These are phyloP conservation scores for Oplegnathus fasciatus DNA, from an alignment of 2,113 vertebrate species.

Conservation along the genomic window DNA sequence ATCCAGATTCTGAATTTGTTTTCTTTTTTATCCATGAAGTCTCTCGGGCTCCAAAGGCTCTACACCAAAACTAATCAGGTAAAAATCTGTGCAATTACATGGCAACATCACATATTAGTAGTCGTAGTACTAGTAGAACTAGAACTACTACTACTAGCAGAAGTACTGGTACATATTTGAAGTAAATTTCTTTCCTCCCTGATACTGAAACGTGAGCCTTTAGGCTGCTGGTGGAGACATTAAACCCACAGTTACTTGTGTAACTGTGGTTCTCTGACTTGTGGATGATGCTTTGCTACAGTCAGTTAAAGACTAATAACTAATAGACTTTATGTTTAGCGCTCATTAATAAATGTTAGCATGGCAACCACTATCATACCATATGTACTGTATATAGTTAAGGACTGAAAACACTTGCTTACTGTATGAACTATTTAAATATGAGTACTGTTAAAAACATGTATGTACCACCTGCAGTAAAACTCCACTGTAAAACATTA, in stretches of 20 bases:
- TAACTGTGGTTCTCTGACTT: neutral
- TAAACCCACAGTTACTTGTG: neutral
- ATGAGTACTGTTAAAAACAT: neutral
- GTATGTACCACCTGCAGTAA: neutral
- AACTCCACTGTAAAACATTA: constrained; percentile 13
- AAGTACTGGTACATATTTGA: neutral
- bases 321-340: neutral
- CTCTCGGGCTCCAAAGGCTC: neutral
- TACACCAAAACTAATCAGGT: no score
- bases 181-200: neutral
- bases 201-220: neutral
- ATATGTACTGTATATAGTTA: neutral
- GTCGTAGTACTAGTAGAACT: no score
- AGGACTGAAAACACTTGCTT: neutral
- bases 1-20: neutral
- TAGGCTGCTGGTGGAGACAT: neutral
- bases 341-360: neutral
- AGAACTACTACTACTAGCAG: neutral
- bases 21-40: neutral
- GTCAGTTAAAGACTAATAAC: neutral
- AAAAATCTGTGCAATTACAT: neutral
- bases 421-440: neutral
- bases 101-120: neutral
- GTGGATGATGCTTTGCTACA: neutral
- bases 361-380: neutral